Percentiles rank a stretch among this genome's conserved stretches.
Evolutionary conservation across 2,888 invertebrate species (phyloP).

Genomic region (Copidosoma aretas): DNA sequence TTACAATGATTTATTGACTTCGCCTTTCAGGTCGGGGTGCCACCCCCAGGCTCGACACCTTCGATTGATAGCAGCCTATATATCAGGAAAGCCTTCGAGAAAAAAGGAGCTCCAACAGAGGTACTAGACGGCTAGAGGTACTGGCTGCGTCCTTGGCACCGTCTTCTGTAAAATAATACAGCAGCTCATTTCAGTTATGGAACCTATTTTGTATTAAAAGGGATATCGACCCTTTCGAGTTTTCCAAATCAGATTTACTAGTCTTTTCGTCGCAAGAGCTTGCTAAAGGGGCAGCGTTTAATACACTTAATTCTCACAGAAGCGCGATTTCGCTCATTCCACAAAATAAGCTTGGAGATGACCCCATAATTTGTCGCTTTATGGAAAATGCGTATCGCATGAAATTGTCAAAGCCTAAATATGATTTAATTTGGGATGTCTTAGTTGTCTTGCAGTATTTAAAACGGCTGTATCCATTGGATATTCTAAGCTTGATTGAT

Average conservation of each 20-base stretch:
- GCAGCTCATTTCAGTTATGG: background rate
- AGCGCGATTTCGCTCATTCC: background rate
- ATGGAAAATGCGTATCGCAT: background rate
- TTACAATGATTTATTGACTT: background rate
- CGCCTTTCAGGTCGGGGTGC: background rate
- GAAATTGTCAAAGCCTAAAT: background rate
- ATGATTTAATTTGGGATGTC: slow-evolving; percentile 1
- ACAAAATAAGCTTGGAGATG: background rate
- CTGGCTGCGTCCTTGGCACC: background rate
- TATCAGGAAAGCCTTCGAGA: background rate
- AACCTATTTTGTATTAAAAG: background rate
- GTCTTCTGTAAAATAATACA: background rate
- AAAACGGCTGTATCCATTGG: no score
- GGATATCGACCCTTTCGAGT: background rate
- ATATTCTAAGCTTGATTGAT: background rate
- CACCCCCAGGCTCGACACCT: background rate
- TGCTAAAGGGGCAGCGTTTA: background rate
- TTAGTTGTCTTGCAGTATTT: background rate
- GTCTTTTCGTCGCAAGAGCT: background rate
- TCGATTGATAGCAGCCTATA: background rate
- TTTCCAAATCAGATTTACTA: background rate
- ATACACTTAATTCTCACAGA: background rate
- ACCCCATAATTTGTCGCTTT: background rate
- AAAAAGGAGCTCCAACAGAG: background rate
- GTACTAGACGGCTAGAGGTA: background rate